Evolutionary conservation across 1,140 invertebrate species (phyloP).

Genomic region (Cyphomyrmex costatus): DNA sequence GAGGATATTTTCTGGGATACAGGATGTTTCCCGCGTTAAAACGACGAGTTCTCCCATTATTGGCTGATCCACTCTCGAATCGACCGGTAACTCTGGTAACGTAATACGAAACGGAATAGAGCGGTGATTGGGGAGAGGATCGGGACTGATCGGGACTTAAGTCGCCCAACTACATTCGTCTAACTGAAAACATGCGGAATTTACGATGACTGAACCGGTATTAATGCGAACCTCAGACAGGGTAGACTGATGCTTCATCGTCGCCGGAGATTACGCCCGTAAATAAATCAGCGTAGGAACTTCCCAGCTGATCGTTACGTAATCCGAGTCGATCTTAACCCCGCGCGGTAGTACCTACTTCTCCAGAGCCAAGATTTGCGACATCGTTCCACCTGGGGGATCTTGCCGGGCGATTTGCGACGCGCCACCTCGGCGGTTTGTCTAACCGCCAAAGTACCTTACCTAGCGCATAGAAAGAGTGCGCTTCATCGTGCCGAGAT

Average conservation of each 20-base stretch:
- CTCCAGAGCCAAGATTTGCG: slow-evolving; percentile 56
- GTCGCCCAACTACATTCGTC: slow-evolving; percentile 55
- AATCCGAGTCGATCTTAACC: slow-evolving; percentile 63
- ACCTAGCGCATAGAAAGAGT: neutral
- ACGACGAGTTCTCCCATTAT: slow-evolving; percentile 50
- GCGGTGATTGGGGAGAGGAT: slow-evolving; percentile 22
- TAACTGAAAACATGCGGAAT: slow-evolving; percentile 61
- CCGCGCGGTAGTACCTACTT: slow-evolving; percentile 30
- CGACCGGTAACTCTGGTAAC: slow-evolving; percentile 40
- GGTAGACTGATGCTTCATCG: slow-evolving; percentile 60
- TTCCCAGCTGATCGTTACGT: slow-evolving; percentile 64
- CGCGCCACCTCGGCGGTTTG: slow-evolving; percentile 59
- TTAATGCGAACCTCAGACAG: slow-evolving; percentile 55
- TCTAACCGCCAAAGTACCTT: slow-evolving; percentile 56
- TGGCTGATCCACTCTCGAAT: slow-evolving; percentile 47
- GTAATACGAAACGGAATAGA: slow-evolving; percentile 43
- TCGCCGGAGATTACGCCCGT: slow-evolving; percentile 58
- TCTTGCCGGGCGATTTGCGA: slow-evolving; percentile 62
- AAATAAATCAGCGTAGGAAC: slow-evolving; percentile 63
- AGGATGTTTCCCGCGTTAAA: slow-evolving; percentile 42
- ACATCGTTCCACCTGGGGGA: slow-evolving; percentile 62
- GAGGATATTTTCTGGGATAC: slow-evolving; percentile 43
- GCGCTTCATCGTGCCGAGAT: slow-evolving; percentile 37
- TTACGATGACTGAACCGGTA: slow-evolving; percentile 61
- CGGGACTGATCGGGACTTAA: slow-evolving; percentile 31